Base-by-base conservation (phyloP, 2,113 vertebrate species). In the Heterotis niloticus region DNA sequence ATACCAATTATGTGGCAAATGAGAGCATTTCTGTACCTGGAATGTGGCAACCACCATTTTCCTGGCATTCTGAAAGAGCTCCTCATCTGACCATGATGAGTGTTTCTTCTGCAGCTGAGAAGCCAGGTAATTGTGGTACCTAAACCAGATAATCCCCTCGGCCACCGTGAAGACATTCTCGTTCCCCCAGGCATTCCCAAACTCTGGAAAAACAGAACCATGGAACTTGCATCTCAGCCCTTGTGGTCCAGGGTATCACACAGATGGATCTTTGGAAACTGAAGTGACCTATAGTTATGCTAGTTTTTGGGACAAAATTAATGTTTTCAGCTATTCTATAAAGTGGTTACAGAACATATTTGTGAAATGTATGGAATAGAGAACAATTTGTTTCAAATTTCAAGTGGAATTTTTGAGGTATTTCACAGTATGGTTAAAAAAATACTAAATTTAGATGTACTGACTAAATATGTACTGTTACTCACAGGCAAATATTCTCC, bases 121-220 rank as follows among this genome's bases (percentile, higher is more conserved):
- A 5, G 97, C 96, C 5, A 92, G 69, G 64, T 93, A 76, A 89
- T 98, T 98, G 91, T 98, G 96, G 91, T 95, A 98, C 75, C 96
- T 94, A 88, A 96, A 98, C 96, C 96, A 98, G 77, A 92, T 86
- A 14, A 98, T 93, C 80, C 92, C 93, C 81, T 92, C 88, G 5
- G 95, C 95, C 90, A 94, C 93, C 9, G 94, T 91, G 89, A 98
- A 98, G 81, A 88, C 84, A 83, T 94, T 97, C 88, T 96, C 95
- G 34, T 99, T 99, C 80, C 92, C 96, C 88, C 91, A 93, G 89
- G 94, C 90, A 0, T 92, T 96, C 69, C 96, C 97, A 83, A 98
- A 92, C 80, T 93, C 97, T 99, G 84, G 34, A 62, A 73, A 80
- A 11, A 81, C 70, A 4, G 51, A 77, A 5, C 64, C 16, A 79